These are phyloP conservation scores for Lophotriccus pileatus DNA, from an alignment of 2,797 vertebrate species.

Conservation along the genomic window DNA sequence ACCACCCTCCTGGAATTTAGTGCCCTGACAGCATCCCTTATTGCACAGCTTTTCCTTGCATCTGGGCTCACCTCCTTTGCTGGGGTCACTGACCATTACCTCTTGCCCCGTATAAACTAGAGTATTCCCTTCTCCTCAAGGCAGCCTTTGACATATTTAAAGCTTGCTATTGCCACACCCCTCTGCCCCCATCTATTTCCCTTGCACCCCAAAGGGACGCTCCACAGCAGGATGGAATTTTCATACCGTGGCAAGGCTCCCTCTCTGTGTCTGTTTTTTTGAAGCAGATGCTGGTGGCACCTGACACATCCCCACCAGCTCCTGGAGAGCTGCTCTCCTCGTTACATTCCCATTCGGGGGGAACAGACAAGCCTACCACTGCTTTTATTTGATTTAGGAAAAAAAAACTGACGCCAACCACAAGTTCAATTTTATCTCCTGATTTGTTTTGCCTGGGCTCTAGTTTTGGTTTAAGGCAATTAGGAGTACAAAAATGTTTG, in stretches of 20 bases:
- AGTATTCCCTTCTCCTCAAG: not conserved
- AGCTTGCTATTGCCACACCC: not conserved
- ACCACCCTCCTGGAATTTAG: not conserved
- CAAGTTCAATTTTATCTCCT: not conserved
- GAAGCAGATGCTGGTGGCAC: not conserved
- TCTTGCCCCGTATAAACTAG: not conserved
- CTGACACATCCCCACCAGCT: not conserved
- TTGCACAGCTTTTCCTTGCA: not conserved
- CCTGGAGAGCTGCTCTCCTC: not conserved
- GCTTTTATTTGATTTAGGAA: not conserved
- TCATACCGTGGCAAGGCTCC: not conserved
- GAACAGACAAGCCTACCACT: not conserved
- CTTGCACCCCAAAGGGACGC: not conserved
- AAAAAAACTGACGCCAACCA: not conserved
- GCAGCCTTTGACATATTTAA: not conserved
- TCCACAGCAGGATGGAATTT: not conserved
- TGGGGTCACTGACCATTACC: fast-evolving
- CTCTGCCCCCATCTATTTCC: not conserved
- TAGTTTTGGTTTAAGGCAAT: not conserved
- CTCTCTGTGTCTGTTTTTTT: not conserved
- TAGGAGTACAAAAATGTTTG: not conserved
- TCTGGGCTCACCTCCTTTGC: not conserved
- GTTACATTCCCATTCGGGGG: not conserved
- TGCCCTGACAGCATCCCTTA: not conserved
- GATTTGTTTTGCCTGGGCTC: not conserved